Base-by-base conservation (phyloP, 2,888 invertebrate genomes). In the Pachliopta kotzebuea region DNA sequence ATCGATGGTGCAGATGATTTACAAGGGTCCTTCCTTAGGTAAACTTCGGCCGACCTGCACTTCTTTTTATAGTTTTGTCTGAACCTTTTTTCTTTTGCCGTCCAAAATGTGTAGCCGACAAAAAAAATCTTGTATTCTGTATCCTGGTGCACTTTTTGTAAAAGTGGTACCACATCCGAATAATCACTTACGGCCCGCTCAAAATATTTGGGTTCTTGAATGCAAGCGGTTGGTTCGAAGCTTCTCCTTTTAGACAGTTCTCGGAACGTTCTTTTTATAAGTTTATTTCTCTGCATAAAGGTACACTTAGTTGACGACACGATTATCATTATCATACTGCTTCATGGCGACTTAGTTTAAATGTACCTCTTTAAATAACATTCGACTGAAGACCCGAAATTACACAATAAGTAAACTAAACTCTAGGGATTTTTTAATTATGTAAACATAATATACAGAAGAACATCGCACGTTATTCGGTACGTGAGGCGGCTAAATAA, bases 1-100 rank as follows among this genome's bases (percentile, higher is more conserved):
- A 87, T 85, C 83, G 83, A 76, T 78, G 75, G 81, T 81, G 83
- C 81, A 84, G 88, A 90, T 90, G 91, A 90, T 90, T 90, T 91
- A 90, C 90, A 90, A 90, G 91, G 91, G 88, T 84, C 90, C 88
- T 88, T 88, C 81, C 87, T 90, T 90, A 88, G 91, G 91, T 90
- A 90, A 90, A 89, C 88, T 85, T 77, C 81, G 81, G 72, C 80
- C 88, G 87, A 84, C 84, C 86, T 88, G 81, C 80, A 83, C 85
- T 88, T 86, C 89, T 91, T 90, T 90, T 90, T 90, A 86, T 89
- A 85, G 84, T 86, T 86, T 85, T 86, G 86, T 87, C 83, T 83
- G 86, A 73, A 75, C 81, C 83, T 87, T 90, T 89, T 85, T 90
- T 85, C 84, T 76, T 84, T 84, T 87, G 85, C 85, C 86, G 88